These are phyloP conservation scores for Urocitellus parryii DNA, from an alignment of 2,113 vertebrate species.

Conservation along the genomic window DNA sequence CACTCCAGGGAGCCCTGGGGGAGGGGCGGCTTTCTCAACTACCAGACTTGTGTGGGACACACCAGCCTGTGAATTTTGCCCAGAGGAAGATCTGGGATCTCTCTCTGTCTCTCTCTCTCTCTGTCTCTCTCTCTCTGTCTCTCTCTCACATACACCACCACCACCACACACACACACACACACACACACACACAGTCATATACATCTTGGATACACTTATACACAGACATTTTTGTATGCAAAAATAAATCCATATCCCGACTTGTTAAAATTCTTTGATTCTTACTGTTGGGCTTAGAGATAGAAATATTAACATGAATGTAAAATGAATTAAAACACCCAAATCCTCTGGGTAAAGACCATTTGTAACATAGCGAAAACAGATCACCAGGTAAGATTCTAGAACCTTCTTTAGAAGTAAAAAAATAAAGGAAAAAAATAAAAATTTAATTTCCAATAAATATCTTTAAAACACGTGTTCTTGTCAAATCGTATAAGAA, in stretches of 20 bases:
- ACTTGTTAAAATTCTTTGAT: neutral
- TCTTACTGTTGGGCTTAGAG: slow-evolving; percentile 8
- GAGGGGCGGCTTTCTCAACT: neutral
- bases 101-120: too few relatives aligned
- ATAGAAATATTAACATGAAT: slow-evolving; percentile 15
- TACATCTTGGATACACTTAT: neutral
- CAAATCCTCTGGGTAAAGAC: neutral
- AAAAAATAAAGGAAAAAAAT: neutral
- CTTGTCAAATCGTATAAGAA: neutral
- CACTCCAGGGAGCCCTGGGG: neutral
- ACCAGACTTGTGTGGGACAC: neutral
- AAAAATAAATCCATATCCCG: neutral
- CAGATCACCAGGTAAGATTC: neutral
- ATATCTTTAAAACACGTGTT: slow-evolving; percentile 18
- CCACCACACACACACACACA: too few relatives aligned
- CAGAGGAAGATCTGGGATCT: neutral
- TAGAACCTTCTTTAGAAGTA: neutral
- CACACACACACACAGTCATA: neutral
- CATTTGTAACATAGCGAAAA: neutral
- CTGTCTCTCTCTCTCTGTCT: too few relatives aligned
- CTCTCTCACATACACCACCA: too few relatives aligned
- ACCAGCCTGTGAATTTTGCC: neutral
- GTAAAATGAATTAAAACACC: neutral
- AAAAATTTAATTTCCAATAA: neutral
- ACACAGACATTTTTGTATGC: too few relatives aligned